Evolutionary conservation across 2,888 invertebrate genomes (phyloP), one percentile per base, ranked within the genome.

Genomic region (Nymphalis polychloros): DNA sequence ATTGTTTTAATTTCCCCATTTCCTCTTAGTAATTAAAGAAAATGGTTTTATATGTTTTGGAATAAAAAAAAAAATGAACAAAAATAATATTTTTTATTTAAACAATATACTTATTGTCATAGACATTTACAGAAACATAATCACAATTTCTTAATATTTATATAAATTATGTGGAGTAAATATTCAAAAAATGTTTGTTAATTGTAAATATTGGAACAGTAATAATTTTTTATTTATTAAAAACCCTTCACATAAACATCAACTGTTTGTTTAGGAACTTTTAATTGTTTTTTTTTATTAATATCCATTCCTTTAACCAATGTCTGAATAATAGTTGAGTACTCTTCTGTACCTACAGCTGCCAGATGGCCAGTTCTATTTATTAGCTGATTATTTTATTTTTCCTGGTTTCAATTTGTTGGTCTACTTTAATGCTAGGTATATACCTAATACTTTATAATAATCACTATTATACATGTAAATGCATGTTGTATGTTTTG

Each of bases 91-190:
- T 31, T 55, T 53, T 55, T 31, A 31, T 49, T 55, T n/a, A 31
- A 55, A 55, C 31, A 13, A 17, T 31, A 55, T n/a, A 31, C 49
- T 60, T 27, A 57, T 57, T 57, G 47, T 60, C 16, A 23, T 48
- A 27, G 23, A 60, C 60, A 60, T 48, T 46, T 60, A 60, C 16
- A 17, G 8, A 8, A 8, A 60, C 23, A 31, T 55, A 49, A 49
- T 49, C 49, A 49, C 49, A n/a, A 8, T n/a, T 19, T 49, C 49
- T n/a, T 48, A n/a, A 5, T 31, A 31, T 31, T 5, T n/a, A 19
- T 8, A 49, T 49, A 49, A 41, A 41, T 19, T 49, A 19, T 19
- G 19, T 49, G 17, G 19, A 49, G n/a, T 49, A 49, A 19, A 19
- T 49, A 49, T 49, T 49, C 7, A 19, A 49, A 49, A 19, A 19